Base-by-base conservation (phyloP, 2,888 invertebrate species). In the Podotricha telesiphe region DNA sequence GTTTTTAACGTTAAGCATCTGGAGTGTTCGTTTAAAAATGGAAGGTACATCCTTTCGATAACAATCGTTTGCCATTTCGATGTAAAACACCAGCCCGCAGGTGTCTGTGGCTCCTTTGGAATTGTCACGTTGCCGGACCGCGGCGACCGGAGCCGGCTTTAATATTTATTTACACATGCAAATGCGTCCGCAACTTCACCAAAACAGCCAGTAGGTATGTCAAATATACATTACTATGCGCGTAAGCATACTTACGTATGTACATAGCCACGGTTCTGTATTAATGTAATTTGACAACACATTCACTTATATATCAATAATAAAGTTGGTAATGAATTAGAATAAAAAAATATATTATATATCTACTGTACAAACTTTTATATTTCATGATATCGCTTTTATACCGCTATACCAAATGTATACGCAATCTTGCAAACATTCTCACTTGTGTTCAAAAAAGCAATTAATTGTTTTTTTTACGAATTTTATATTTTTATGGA, bases 91-190 rank as follows among this genome's bases (percentile, higher is more conserved):
- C 80, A 80, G 78, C 80, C 79, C 82, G 80, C 85, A 86, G 85
- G 82, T 83, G 85, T 76, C 78, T 79, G 81, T 78, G 74, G 80
- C 76, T 79, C 77, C 76, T 81, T 79, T 77, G 78, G 79, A 82
- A 78, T 75, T 77, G 80, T 75, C 74, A 73, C 73, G 76, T 76
- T 76, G 78, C 76, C 76, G 76, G 69, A 71, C 72, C 69, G 73
- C 71, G 65, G 71, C 76, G 76, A 75, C 80, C 79, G 81, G 80
- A 78, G 82, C 78, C 76, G 77, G 76, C 79, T 81, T 83, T 80
- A 77, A 85, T 86, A 87, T 88, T 88, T 88, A 89, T 89, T 90
- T 87, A 88, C 87, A 83, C 84, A 87, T 87, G 85, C 83, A 85
- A 86, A 87, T 86, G 77, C 77, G 75, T 74, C 76, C 79, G 61